Base-by-base conservation (phyloP, 2,888 invertebrate species). In the Napeogenes sylphis region DNA sequence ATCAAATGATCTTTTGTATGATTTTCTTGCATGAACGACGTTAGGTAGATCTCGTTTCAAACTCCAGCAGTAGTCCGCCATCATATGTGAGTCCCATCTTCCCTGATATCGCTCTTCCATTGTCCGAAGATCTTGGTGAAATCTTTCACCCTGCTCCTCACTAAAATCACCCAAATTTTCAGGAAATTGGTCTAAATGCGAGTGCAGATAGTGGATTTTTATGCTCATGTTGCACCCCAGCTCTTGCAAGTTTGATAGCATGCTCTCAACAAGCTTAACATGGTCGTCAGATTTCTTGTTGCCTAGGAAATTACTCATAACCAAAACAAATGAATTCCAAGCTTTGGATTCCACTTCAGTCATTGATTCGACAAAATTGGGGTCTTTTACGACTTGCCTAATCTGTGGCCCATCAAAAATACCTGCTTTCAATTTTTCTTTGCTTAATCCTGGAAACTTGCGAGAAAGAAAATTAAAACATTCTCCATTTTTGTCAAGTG, bases 361-460 rank as follows among this genome's bases (percentile, higher is more conserved):
- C 10, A 47, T 47, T 2, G 12, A n/a, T 10, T 6, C 12, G 4
- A 10, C 2, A 4, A 46, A 46, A 46, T 46, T 46, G 2, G 12
- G 4, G n/a, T 21, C 21, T 21, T 21, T 21, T 21, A 21, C 21
- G 21, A 21, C 21, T n/a, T n/a, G 12, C 4, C 45, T 5, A 10
- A 46, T 46, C 12, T 46, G 46, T 10, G 46, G 46, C 4, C 46
- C 46, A 2, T 46, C 46, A 46, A 46, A 46, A 12, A 63, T 62
- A 55, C 62, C 65, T 45, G 61, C 57, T 63, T 68, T 64, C 30
- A 65, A 55, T 61, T 66, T 66, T 66, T 68, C 68, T 21, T n/a
- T 57, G 58, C 45, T 60, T n/a, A 60, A 33, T 8, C 13, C 21
- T 6, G 63, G 58, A 58, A 62, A 64, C 57, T 67, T 64, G 4